Evolutionary conservation across 2,888 invertebrate genomes (phyloP).

Genomic region (Apamea monoglypha): DNA sequence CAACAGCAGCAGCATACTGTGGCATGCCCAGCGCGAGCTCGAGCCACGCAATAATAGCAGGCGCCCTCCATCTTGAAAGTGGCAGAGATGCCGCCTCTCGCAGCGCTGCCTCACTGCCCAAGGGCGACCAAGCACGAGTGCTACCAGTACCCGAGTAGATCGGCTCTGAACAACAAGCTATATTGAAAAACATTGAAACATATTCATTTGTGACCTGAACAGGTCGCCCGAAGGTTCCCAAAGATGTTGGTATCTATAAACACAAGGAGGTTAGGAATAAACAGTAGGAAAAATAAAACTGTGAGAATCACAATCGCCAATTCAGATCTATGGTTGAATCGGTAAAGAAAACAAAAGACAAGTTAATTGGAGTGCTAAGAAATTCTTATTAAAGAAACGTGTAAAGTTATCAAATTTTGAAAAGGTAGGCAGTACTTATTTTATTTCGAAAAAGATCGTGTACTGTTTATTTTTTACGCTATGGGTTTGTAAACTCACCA

Average conservation of each 20-base stretch:
- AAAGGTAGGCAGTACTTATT: background rate
- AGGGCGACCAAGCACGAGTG: slow-evolving; percentile 92
- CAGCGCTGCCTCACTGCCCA: slow-evolving; percentile 95
- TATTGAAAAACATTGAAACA: slow-evolving; percentile 61
- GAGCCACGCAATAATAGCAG: slow-evolving; percentile 98
- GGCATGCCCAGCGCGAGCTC: slow-evolving; percentile 98
- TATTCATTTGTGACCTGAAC: slow-evolving; percentile 52
- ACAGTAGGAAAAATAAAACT: background rate
- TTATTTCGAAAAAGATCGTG: background rate
- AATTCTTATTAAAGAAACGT: background rate
- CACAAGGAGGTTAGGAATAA: background rate
- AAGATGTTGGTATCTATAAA: slow-evolving; percentile 24
- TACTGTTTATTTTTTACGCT: background rate
- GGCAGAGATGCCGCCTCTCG: slow-evolving; percentile 96
- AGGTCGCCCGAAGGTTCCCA: slow-evolving; percentile 54
- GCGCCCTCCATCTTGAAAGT: slow-evolving; percentile 97
- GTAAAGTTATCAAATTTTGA: background rate
- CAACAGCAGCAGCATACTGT: slow-evolving; percentile 96
- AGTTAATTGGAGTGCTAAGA: background rate
- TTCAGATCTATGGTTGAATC: background rate
- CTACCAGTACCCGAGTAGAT: slow-evolving; percentile 86
- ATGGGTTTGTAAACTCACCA: slow-evolving; percentile 80
- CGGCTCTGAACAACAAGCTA: slow-evolving; percentile 79
- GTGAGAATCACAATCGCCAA: background rate
- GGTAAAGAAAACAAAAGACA: background rate